phyloP scores from a whole-genome alignment of 1,140 invertebrate genomes.

The Drosophila jambulina region DNA sequence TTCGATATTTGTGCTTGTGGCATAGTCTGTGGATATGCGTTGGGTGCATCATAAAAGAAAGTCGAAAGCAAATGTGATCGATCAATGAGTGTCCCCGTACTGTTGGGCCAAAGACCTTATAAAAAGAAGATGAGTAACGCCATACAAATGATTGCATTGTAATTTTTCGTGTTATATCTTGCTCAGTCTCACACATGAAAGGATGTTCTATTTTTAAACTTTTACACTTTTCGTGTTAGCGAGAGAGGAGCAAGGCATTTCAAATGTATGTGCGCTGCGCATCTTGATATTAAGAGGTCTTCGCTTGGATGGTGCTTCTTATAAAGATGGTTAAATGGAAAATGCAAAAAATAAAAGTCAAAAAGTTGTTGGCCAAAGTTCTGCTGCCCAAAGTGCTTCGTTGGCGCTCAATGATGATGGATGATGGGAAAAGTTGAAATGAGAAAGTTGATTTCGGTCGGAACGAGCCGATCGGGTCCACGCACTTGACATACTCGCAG shows the following conservation, averaged over 20 bases:
- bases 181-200: neutral
- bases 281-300: neutral
- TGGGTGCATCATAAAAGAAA: constrained; percentile 59
- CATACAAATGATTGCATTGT: neutral
- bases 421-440: constrained; percentile 55
- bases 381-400: constrained; percentile 31
- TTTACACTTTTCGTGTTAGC: too few relatives aligned
- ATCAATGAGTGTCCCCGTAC: constrained; percentile 25
- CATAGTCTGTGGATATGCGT: constrained; percentile 72
- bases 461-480: neutral
- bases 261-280: neutral
- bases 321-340: constrained; percentile 15
- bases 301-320: neutral
- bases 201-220: neutral
- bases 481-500: constrained; percentile 46
- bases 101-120: neutral
- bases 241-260: neutral
- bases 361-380: constrained; percentile 7
- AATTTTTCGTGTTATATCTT: neutral
- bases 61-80: constrained; percentile 46
- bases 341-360: constrained; percentile 42
- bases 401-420: constrained; percentile 25
- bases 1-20: constrained; percentile 84
- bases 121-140: neutral
- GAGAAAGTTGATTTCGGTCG: constrained; percentile 19